A percentile compares a stretch with the other conserved stretches of the same genome.
Conservation (phyloP, 2,888 invertebrate genomes). For the Chloromyia formosa region DNA sequence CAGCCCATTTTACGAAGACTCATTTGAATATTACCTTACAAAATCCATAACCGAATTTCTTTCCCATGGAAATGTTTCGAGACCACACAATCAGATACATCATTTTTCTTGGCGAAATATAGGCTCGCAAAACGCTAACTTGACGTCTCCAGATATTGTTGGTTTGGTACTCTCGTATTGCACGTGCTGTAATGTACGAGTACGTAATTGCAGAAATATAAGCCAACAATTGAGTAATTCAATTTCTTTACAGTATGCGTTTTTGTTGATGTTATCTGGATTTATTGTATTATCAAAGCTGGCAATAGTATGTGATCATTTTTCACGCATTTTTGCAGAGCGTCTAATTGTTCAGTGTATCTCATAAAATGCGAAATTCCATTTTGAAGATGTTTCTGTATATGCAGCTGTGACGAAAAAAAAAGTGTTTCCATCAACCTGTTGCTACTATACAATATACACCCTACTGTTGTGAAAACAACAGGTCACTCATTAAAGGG, state of each 20-base stretch:
- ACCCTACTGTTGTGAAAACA: too few species aligned
- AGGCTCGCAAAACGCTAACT: not conserved
- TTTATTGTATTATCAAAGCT: not conserved
- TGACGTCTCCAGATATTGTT: too few species aligned
- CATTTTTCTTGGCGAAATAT: not conserved
- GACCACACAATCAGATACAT: constrained; percentile 4
- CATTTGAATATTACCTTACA: constrained; percentile 28
- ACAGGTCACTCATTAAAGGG: too few species aligned
- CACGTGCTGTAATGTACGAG: not conserved
- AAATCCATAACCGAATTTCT: constrained; percentile 16
- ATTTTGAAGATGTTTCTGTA: too few species aligned
- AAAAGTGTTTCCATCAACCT: not conserved
- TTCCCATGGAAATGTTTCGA: constrained; percentile 30
- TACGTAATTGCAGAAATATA: constrained; percentile 16
- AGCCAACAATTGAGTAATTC: not conserved
- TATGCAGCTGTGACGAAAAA: not conserved
- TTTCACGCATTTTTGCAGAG: not conserved
- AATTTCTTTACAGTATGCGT: not conserved
- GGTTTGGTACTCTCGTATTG: too few species aligned
- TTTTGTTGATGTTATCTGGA: not conserved
- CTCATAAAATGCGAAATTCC: not conserved
- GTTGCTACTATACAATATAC: not conserved
- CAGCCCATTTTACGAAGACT: not conserved
- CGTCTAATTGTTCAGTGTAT: not conserved
- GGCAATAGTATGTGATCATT: not conserved